These are phyloP conservation scores for Tenthredo amoena DNA, from an alignment of 2,888 invertebrate species.

Conservation along the genomic window DNA sequence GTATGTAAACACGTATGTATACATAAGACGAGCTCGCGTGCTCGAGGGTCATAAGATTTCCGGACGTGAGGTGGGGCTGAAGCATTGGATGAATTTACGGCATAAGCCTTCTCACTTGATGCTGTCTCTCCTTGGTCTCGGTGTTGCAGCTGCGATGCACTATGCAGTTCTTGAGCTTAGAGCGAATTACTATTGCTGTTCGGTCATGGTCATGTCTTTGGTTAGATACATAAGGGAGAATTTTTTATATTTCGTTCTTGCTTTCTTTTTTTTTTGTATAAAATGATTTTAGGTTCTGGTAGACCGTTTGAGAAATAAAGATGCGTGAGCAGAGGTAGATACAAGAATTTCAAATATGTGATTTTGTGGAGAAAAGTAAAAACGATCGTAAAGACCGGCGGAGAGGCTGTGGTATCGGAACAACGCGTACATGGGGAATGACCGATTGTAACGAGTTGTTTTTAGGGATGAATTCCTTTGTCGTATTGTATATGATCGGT, in stretches of 20 bases:
- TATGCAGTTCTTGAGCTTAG: background rate
- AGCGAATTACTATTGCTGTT: background rate
- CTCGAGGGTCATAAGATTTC: constrained; percentile 61
- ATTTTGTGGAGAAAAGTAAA: background rate
- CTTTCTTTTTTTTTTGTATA: background rate
- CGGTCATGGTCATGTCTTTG: background rate
- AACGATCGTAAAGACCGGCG: constrained; percentile 37
- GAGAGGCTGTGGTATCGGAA: background rate
- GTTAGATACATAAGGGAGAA: background rate
- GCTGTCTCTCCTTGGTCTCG: background rate
- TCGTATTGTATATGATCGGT: background rate
- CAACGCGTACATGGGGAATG: background rate
- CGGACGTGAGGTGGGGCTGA: constrained; percentile 34
- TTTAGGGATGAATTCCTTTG: constrained; percentile 34
- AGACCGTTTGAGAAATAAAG: background rate
- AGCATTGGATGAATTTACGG: constrained; percentile 48
- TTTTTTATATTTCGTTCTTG: too few relatives aligned
- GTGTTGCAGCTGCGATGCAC: background rate
- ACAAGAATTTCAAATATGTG: background rate
- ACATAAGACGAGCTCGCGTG: constrained; percentile 60
- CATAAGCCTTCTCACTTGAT: constrained; percentile 3
- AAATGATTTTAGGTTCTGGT: background rate
- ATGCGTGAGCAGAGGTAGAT: background rate
- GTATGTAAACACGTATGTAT: background rate
- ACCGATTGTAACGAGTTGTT: constrained; percentile 30